These are phyloP conservation scores for Neuroterus valhalla DNA, from an alignment of 1,140 invertebrate species.

Conservation along the genomic window DNA sequence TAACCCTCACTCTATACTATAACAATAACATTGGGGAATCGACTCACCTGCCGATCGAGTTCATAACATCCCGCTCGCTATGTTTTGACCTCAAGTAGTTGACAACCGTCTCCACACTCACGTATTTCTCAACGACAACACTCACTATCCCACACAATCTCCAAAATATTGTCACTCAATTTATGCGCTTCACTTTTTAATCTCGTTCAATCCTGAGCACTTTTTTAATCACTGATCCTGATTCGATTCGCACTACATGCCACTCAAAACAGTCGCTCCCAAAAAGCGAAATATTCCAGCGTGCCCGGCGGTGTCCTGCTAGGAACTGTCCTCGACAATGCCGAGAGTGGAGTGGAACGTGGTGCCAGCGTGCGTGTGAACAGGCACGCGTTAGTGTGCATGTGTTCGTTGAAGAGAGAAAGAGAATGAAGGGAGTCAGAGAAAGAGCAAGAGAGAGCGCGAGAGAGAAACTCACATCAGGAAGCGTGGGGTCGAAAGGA, in stretches of 20 bases:
- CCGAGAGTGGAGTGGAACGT: slow-evolving; percentile 50
- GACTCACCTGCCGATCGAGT: slow-evolving; percentile 73
- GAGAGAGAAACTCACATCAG: slow-evolving; percentile 35
- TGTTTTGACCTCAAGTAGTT: slow-evolving; percentile 44
- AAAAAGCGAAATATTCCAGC: slow-evolving; percentile 44
- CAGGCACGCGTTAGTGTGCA: slow-evolving; percentile 42
- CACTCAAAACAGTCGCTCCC: too few relatives aligned
- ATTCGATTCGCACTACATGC: slow-evolving; percentile 32
- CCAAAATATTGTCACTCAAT: slow-evolving; percentile 24
- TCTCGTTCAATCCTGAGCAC: background rate
- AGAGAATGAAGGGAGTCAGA: slow-evolving; percentile 46
- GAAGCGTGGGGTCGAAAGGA: background rate
- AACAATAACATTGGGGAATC: background rate
- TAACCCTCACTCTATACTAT: background rate
- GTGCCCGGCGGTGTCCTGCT: slow-evolving; percentile 57
- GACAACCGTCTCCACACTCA: slow-evolving; percentile 12
- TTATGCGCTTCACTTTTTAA: background rate
- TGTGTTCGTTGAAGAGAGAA: slow-evolving; percentile 40
- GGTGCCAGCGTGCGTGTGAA: slow-evolving; percentile 46
- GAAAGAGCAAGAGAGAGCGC: slow-evolving; percentile 43
- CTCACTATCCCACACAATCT: background rate
- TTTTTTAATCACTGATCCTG: slow-evolving; percentile 4
- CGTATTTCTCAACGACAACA: background rate
- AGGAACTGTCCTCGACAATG: slow-evolving; percentile 61
- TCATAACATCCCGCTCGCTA: slow-evolving; percentile 70